A percentile compares a stretch with the other conserved stretches of the same genome.
Evolutionary conservation across 2,888 invertebrate genomes (phyloP).

Genomic region (Mamestra brassicae): DNA sequence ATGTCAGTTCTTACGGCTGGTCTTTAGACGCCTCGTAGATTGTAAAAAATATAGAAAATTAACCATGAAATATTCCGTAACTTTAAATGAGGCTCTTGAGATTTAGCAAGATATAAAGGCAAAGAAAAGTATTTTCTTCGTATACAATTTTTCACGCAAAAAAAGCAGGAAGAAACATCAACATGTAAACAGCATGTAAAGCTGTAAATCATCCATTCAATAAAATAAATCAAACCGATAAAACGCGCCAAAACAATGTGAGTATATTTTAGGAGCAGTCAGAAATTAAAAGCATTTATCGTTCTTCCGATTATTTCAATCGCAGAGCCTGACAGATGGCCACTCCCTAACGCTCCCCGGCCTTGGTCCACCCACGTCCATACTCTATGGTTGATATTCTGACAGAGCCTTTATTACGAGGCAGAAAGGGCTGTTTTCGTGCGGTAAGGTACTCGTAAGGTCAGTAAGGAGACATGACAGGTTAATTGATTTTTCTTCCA

Average conservation of each 20-base stretch:
- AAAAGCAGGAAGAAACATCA: not conserved
- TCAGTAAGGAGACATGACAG: slow-evolving; percentile 27
- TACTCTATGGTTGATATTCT: not conserved
- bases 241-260: slow-evolving; percentile 5
- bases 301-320: slow-evolving; percentile 53
- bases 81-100: too few species aligned
- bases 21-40: not conserved
- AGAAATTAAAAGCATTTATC: slow-evolving; percentile 32
- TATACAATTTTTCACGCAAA: not conserved
- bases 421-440: slow-evolving; percentile 24
- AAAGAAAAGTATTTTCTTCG: too few species aligned
- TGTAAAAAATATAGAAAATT: too few species aligned
- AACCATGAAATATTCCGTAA: too few species aligned
- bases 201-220: not conserved
- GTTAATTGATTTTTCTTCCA: slow-evolving; percentile 31
- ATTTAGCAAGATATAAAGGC: too few species aligned
- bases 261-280: slow-evolving; percentile 16
- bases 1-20: not conserved
- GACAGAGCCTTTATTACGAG: slow-evolving; percentile 17
- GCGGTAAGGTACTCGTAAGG: slow-evolving; percentile 29
- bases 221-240: slow-evolving; percentile 29
- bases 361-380: slow-evolving; percentile 48
- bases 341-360: slow-evolving; percentile 51
- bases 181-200: not conserved
- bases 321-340: slow-evolving; percentile 45